Base-by-base conservation (phyloP, 2,888 invertebrate genomes). In the Rhogogaster chlorosoma region DNA sequence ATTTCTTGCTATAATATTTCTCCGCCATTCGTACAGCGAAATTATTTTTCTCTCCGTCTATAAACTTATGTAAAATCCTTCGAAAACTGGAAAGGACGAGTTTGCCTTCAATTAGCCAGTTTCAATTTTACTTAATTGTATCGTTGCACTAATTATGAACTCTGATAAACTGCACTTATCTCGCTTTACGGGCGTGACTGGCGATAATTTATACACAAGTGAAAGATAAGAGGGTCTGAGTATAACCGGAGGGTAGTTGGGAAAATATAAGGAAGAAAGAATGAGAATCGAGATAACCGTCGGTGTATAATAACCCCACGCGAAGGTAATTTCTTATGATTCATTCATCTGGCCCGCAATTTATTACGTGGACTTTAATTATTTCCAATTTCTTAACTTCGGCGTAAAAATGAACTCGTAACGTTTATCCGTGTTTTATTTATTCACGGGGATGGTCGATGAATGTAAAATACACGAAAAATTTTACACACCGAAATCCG, bases 271-370 rank as follows among this genome's bases (percentile, higher is more conserved):
- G 15, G 26, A 75, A 29, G 18, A 45, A 29, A 45, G 26, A 75
- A 75, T 75, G 49, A 75, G 10, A 75, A 75, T 75, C 49, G 29
- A 75, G 49, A 75, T 75, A 75, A 75, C 49, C 49, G 42, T 26
- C 4, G 45, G 29, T 22, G 75, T 45, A 22, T 75, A 45, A 75
- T 75, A 75, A 29, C 29, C 75, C 29, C 75, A 22, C 42, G 49
- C n/a, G 45, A 26, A 1, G 75, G 29, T 38, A 38, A 38, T 38
- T 71, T 10, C 36, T 6, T 15, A 22, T 45, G 49, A 75, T 26
- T 53, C 53, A 53, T 53, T 7, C n/a, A 6, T 12, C 4, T 9
- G 49, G 18, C 12, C 12, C 36, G 12, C 2, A 5, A 15, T 22
- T 64, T 64, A 22, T 64, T 64, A 12, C 15, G 12, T 15, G 3